These are phyloP conservation scores for Clupea harengus DNA, from an alignment of 2,113 vertebrate species.

Conservation along the genomic window DNA sequence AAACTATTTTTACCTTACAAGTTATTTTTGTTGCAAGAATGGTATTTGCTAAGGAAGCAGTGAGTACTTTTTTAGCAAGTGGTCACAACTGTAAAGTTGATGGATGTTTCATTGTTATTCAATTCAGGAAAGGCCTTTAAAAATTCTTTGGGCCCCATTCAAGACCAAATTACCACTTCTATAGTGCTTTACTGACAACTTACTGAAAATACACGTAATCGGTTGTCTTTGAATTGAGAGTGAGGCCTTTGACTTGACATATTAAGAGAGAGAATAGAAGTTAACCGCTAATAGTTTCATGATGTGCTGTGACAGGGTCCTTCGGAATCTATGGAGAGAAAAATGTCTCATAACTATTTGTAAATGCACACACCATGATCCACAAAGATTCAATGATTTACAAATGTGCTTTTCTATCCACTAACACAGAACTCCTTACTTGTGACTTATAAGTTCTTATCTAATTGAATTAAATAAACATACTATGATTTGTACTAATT, in stretches of 20 bases:
- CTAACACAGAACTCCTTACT: too few species aligned
- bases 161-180: conserved; percentile 41
- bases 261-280: background rate
- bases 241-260: background rate
- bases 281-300: background rate
- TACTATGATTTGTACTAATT: too few species aligned
- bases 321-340: too few species aligned
- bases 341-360: too few species aligned
- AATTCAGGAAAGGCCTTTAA: conserved; percentile 29
- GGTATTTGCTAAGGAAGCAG: conserved; percentile 9
- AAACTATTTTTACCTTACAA: conserved; percentile 65
- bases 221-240: background rate
- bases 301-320: background rate
- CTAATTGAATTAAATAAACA: too few species aligned
- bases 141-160: conserved; percentile 43
- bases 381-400: too few species aligned
- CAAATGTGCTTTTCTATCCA: too few species aligned
- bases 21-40: conserved; percentile 16
- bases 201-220: background rate
- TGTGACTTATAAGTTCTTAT: too few species aligned
- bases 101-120: conserved; percentile 34
- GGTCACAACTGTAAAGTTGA: background rate
- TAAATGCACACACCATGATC: background rate
- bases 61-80: background rate
- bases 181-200: background rate